Base-by-base conservation (phyloP, 2,888 invertebrate species). In the Gibbula magus region DNA sequence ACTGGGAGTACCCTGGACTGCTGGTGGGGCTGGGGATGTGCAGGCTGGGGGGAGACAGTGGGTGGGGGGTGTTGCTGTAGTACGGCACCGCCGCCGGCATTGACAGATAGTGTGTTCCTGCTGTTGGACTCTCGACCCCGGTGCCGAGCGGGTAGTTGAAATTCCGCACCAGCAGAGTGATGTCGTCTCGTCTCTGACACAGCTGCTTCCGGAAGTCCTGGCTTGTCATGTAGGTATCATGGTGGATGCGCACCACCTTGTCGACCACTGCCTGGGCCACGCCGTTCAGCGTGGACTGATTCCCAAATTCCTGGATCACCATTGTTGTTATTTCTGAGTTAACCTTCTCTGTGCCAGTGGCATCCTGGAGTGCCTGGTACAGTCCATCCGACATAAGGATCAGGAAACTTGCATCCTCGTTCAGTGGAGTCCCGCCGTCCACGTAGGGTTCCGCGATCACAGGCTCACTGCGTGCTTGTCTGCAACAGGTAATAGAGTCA, bases 221-320 rank as follows among this genome's bases (percentile, higher is more conserved):
- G 10, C 87, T 90, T 54, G 89, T 94, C 93, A 96, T 95, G 90
- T 95, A 96, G 81, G 95, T 95, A 70, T 96, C 96, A 66, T 96
- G 96, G 91, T 97, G 97, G 81, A 96, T 95, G n/a, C 96, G 94
- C 18, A 96, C 96, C 0, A 96, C 95, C 92, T 96, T 96, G 90
- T 97, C 96, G 0, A 97, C 95, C 0, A 97, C 97, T 0, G 96
- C 96, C 93, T 97, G 97, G 18, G 97, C 96, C 70, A 97, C 97
- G 52, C 96, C 95, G 25, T 95, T 95, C 84, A 97, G 94, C 18
- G 97, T 96, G 0, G 96, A 95, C 90, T 97, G 96, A 73, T 95
- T 95, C 7, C 96, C 93, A 91, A 97, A 97, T 83, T 92, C 92
- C 39, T 85, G 83, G 16, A 90, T 91, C 54, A 93, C 91, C 91